A percentile compares a stretch with the other conserved stretches of the same genome.
phyloP scores from a whole-genome alignment of 1,140 invertebrate genomes.

The Harlomillsia oculata region DNA sequence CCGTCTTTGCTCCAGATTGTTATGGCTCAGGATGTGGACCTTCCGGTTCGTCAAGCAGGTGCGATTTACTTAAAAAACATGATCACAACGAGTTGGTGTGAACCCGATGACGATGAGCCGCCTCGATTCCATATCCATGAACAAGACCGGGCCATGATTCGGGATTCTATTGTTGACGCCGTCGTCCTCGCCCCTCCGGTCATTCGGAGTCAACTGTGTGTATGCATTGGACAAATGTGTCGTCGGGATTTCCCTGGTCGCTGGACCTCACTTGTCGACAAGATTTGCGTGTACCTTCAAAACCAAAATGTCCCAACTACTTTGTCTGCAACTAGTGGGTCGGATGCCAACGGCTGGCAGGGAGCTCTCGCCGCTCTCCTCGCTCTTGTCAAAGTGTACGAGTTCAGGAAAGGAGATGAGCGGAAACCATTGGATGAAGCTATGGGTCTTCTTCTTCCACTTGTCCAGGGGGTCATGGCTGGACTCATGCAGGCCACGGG shows the following conservation, averaged over 20 bases:
- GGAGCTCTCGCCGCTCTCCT: constrained; percentile 85
- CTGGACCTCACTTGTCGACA: constrained; percentile 93
- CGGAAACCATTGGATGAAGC: constrained; percentile 80
- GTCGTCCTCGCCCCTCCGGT: constrained; percentile 83
- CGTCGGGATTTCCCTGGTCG: constrained; percentile 91
- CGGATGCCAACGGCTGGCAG: constrained; percentile 64
- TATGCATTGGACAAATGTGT: constrained; percentile 83
- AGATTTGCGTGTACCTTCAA: constrained; percentile 73
- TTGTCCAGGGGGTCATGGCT: constrained; percentile 77
- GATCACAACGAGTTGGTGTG: constrained; percentile 77
- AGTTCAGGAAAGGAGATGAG: constrained; percentile 83
- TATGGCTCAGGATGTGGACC: constrained; percentile 76
- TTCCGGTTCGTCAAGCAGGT: constrained; percentile 87
- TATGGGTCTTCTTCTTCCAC: constrained; percentile 85
- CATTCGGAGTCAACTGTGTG: constrained; percentile 80
- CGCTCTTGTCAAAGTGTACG: constrained; percentile 62
- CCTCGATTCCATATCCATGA: constrained; percentile 84
- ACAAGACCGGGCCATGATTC: constrained; percentile 85
- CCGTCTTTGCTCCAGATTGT: constrained; percentile 86
- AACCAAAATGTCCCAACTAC: constrained; percentile 72
- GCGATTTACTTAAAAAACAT: constrained; percentile 96
- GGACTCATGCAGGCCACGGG: constrained; percentile 66
- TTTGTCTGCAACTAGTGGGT: too few relatives aligned
- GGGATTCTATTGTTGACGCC: constrained; percentile 88
- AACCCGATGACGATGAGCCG: constrained; percentile 62